phyloP scores from a whole-genome alignment of 2,888 invertebrate species.

The Silvanus unidentatus region DNA sequence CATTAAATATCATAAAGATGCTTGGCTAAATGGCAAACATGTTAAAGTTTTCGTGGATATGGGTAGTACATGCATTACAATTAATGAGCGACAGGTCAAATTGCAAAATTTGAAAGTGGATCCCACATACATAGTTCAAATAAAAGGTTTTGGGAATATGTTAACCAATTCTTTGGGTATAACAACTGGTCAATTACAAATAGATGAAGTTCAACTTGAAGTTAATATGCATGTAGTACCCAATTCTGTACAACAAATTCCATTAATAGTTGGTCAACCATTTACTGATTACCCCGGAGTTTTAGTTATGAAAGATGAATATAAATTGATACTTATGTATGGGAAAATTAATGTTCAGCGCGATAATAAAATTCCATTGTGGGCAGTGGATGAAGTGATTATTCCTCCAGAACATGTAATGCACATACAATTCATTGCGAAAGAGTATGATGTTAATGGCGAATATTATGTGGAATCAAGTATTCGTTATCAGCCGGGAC shows the following conservation, averaged over 20 bases:
- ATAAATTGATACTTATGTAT: not conserved
- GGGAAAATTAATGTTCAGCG: not conserved
- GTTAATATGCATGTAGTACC: not conserved
- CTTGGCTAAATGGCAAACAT: not conserved
- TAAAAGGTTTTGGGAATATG: not conserved
- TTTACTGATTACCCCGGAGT: not conserved
- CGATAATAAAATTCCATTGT: not conserved
- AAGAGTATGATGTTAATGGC: not conserved
- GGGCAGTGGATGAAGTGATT: not conserved
- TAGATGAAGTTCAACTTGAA: not conserved
- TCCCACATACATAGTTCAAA: not conserved
- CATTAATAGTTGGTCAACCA: not conserved
- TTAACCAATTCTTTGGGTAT: not conserved
- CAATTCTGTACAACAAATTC: not conserved
- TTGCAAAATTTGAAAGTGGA: not conserved
- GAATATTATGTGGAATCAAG: not conserved
- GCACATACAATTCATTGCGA: not conserved
- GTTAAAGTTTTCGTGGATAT: constrained; percentile 1
- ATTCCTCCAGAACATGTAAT: not conserved
- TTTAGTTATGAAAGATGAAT: not conserved
- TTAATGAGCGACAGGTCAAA: not conserved
- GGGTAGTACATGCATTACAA: constrained; percentile 4
- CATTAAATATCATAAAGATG: constrained; percentile 6
- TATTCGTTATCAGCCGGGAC: not conserved
- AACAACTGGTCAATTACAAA: not conserved